Conservation (phyloP, 2,797 vertebrate species). For the Otolemur crassicaudatus region DNA sequence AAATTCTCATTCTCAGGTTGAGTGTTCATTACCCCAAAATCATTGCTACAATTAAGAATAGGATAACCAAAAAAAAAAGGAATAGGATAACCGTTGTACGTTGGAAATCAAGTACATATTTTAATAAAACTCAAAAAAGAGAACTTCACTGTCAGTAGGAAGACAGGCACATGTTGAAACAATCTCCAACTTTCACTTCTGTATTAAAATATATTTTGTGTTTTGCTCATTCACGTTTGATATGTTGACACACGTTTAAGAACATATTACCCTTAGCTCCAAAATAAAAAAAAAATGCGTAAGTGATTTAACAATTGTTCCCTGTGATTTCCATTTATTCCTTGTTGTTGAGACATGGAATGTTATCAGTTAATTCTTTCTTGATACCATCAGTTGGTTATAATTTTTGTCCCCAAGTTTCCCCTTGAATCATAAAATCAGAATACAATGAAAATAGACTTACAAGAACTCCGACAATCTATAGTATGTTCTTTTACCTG, state of each 20-base stretch:
- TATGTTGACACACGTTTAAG: conserved; percentile 28
- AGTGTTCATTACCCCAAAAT: neutral
- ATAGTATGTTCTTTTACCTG: neutral
- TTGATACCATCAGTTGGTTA: neutral
- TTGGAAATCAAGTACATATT: neutral
- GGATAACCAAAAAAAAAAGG: neutral
- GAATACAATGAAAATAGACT: neutral
- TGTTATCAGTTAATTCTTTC: neutral
- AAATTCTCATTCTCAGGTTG: neutral
- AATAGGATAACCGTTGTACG: neutral
- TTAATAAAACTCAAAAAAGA: conserved; percentile 18
- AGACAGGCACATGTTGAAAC: neutral
- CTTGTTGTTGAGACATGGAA: neutral
- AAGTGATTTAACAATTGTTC: conserved; percentile 14
- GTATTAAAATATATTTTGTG: conserved; percentile 18
- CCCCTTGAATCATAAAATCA: neutral
- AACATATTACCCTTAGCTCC: neutral
- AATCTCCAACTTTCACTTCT: neutral
- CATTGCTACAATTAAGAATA: neutral
- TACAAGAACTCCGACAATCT: neutral
- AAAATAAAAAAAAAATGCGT: neutral
- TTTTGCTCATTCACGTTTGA: neutral
- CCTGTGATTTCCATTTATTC: conserved; percentile 48
- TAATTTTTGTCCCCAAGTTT: conserved; percentile 42
- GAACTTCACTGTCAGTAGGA: neutral